Base-by-base conservation (phyloP, 2,888 invertebrate species). In the Thereva unica region DNA sequence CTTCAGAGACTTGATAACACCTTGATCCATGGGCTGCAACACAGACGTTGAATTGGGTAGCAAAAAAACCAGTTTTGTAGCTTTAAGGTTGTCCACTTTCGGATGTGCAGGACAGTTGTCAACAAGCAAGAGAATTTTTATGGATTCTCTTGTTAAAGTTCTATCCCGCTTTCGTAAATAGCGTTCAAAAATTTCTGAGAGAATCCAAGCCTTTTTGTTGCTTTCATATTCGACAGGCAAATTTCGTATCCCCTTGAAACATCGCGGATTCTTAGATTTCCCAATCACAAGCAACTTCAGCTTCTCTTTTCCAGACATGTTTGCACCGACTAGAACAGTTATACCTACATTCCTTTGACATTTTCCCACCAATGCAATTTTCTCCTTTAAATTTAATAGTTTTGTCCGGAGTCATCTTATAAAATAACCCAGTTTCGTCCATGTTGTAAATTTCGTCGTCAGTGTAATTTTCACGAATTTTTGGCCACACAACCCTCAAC, bases 31-130 rank as follows among this genome's bases (percentile, higher is more conserved):
- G 35, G 9, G 72, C 42, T 52, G 44, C 6, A 64, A 42, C 37
- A 52, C 68, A 8, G 71, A 69, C 34, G 73, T 73, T 10, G 68
- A 69, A 68, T 74, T 74, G 49, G 73, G 71, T 8, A 75, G 74
- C n/a, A 76, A 69, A 71, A 75, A 75, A 8, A 66, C 67, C 5
- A 75, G 44, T 64, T 73, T 69, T 35, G 70, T 71, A 61, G 71
- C 64, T 57, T 57, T 8, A 6, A 66, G 61, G 42, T 68, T 71
- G 68, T 67, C 72, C 70, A 57, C 71, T 69, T 53, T 68, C 49
- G 64, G 73, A 40, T 61, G 61, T 5, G 50, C 61, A 7, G 61
- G 50, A 12, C 61, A 75, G 57, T 74, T 75, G 57, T 75, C 74
- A 6, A 75, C 64, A 5, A 76, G 49, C 10, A 75, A 68, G 34